A percentile compares a stretch with the other conserved stretches of the same genome.
These are phyloP conservation scores for Panagrolaimus sp. DNA, from an alignment of 1,140 invertebrate species.

Conservation along the genomic window DNA sequence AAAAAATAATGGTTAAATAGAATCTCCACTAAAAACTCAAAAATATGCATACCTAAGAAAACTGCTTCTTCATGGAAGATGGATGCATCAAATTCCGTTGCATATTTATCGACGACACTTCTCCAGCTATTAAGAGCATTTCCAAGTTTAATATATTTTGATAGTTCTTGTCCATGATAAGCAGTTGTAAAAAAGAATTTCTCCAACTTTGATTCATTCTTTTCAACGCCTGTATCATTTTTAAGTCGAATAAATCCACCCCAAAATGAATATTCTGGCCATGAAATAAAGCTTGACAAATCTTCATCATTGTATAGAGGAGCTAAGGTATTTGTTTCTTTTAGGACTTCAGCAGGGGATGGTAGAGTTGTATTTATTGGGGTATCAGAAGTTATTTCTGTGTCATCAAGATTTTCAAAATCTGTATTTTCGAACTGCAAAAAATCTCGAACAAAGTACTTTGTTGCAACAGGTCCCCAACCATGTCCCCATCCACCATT, in stretches of 20 bases:
- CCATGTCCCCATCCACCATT: conserved; percentile 49
- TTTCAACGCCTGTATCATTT: conserved; percentile 36
- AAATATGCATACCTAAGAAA: conserved; percentile 28
- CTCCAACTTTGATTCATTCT: conserved; percentile 24
- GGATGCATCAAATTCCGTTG: conserved; percentile 46
- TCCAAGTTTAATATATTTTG: conserved; percentile 48
- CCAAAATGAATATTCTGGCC: conserved; percentile 54
- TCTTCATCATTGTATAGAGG: conserved; percentile 41
- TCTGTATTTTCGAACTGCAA: conserved; percentile 39
- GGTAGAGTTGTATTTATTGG: conserved; percentile 19
- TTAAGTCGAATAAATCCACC: conserved; percentile 47
- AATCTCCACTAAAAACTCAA: too few species aligned
- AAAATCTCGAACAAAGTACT: conserved; percentile 55
- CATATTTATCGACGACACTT: conserved; percentile 51
- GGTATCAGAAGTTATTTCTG: conserved; percentile 1
- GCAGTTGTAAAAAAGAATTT: conserved; percentile 56
- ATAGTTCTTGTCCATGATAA: conserved; percentile 52
- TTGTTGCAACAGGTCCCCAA: conserved; percentile 51
- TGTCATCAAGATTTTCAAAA: conserved; percentile 20
- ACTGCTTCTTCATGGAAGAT: conserved; percentile 54
- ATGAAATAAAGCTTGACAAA: conserved; percentile 42
- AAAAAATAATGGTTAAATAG: too few species aligned
- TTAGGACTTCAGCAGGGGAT: too few species aligned
- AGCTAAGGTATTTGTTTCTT: too few species aligned
- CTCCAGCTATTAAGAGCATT: conserved; percentile 51